Percentiles rank a stretch among this genome's conserved stretches.
Evolutionary conservation across 1,140 invertebrate genomes (phyloP).

Genomic region (Aphis craccivora): DNA sequence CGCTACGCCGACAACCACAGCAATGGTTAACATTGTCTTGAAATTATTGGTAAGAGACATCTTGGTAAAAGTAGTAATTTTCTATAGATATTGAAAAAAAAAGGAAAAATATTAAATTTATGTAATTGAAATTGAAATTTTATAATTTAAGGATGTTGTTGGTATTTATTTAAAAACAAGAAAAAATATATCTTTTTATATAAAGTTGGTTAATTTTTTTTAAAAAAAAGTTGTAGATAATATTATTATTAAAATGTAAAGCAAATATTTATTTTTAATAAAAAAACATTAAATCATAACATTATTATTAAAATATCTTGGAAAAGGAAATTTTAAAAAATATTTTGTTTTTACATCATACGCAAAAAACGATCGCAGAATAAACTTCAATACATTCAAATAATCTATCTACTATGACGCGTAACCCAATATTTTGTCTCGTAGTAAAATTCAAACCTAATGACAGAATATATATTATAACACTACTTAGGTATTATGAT

Average conservation of each 20-base stretch:
- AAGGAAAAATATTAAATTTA: neutral
- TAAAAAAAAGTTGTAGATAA: no score
- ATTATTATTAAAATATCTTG: neutral
- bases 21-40: neutral
- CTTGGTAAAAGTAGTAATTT: neutral
- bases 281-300: neutral
- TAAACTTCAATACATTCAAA: neutral
- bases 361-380: neutral
- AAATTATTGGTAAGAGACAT: neutral
- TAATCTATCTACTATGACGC: neutral
- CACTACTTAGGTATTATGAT: neutral
- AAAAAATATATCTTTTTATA: neutral
- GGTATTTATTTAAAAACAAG: neutral
- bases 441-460: neutral
- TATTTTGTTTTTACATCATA: neutral
- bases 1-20: neutral
- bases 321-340: neutral
- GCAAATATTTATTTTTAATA: neutral
- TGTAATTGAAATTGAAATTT: neutral
- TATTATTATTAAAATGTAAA: neutral
- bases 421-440: neutral
- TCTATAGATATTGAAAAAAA: neutral
- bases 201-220: no score
- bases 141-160: neutral
- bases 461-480: neutral